Conservation (phyloP, 2,888 invertebrate genomes). For the Orthosia gothica region DNA sequence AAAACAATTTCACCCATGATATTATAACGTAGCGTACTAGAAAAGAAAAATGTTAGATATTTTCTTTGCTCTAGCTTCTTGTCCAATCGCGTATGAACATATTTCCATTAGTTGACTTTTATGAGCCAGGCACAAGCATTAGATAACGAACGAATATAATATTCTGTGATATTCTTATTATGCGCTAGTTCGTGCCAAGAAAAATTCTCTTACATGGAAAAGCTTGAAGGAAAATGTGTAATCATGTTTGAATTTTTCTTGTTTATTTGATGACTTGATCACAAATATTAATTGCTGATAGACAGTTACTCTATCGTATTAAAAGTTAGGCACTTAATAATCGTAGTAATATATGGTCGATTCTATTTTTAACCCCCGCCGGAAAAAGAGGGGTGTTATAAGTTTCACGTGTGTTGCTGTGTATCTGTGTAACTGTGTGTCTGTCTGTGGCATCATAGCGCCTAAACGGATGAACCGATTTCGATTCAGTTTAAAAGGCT, state of each 20-base stretch:
- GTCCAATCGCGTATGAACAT: slow-evolving; percentile 31
- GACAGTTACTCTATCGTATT: too few species aligned
- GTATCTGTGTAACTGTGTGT: too few species aligned
- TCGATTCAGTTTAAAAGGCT: too few species aligned
- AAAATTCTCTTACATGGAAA: slow-evolving; percentile 26
- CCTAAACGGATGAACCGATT: too few species aligned
- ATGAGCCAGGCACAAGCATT: slow-evolving; percentile 17
- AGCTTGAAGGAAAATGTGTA: background rate
- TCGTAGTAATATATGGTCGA: too few species aligned
- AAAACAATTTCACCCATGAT: background rate
- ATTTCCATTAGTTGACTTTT: slow-evolving; percentile 40
- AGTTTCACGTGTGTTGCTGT: too few species aligned
- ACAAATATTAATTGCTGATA: background rate
- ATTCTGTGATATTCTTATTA: slow-evolving; percentile 29
- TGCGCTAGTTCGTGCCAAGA: slow-evolving; percentile 20
- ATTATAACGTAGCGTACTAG: background rate
- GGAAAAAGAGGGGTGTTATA: too few species aligned
- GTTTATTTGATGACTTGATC: background rate
- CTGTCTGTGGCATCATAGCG: too few species aligned
- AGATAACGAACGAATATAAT: slow-evolving; percentile 38
- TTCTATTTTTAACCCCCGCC: too few species aligned
- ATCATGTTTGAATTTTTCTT: background rate
- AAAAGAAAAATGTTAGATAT: background rate
- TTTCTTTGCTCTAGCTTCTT: slow-evolving; percentile 25
- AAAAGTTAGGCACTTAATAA: too few species aligned